Evolutionary conservation across 2,113 vertebrate species (phyloP).

Genomic region (Pedionomus torquatus): DNA sequence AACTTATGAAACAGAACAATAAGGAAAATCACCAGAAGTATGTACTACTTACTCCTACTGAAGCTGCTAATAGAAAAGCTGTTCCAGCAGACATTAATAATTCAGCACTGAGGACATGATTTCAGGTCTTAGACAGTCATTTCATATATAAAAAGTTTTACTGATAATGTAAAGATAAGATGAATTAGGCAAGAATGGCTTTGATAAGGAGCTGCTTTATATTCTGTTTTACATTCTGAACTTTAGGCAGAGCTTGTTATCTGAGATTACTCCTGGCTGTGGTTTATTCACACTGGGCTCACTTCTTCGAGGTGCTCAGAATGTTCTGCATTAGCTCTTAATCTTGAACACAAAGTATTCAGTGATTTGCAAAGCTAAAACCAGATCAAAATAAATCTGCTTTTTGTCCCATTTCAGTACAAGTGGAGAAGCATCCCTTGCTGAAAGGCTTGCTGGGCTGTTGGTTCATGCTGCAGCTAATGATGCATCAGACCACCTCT

Average conservation of each 20-base stretch:
- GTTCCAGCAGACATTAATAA: slow-evolving; percentile 4
- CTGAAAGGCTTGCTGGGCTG: background rate
- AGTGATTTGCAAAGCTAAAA: background rate
- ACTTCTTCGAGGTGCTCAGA: background rate
- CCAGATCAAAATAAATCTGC: background rate
- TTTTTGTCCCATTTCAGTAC: background rate
- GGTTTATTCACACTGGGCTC: background rate
- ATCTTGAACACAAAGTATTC: background rate
- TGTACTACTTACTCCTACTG: background rate
- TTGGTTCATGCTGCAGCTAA: background rate
- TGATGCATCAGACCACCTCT: rapidly evolving
- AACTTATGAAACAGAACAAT: slow-evolving; percentile 4
- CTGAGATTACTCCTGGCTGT: background rate
- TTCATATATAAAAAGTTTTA: background rate
- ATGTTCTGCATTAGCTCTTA: rapidly evolving
- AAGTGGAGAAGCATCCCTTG: background rate
- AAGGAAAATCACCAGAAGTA: background rate
- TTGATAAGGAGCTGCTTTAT: background rate
- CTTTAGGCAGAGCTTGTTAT: background rate
- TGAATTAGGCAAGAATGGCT: background rate
- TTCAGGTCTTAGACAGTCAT: background rate
- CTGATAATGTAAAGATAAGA: background rate
- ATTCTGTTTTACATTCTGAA: background rate
- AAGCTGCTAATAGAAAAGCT: background rate
- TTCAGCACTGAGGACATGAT: background rate